Percentiles rank a stretch among this genome's conserved stretches.
phyloP scores from a whole-genome alignment of 2,113 vertebrate species.

The Ginglymostoma cirratum region DNA sequence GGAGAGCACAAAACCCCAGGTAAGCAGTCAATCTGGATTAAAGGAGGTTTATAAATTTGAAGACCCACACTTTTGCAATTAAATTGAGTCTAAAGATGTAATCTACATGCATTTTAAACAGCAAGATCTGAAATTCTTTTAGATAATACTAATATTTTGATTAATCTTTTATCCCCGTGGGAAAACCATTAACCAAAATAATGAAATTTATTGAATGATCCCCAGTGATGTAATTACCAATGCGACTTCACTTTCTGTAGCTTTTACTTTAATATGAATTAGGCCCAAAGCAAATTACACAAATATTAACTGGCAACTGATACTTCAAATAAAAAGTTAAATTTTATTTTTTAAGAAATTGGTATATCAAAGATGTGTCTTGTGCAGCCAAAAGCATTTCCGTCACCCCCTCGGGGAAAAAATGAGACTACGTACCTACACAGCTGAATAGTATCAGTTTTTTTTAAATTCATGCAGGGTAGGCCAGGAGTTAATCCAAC shows the following conservation, averaged over 20 bases:
- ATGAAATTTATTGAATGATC: background rate
- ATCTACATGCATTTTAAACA: background rate
- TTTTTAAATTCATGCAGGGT: background rate
- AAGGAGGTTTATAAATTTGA: background rate
- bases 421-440: background rate
- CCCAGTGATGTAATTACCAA: background rate
- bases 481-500: background rate
- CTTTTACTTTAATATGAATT: background rate
- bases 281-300: background rate
- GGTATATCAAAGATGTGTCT: background rate
- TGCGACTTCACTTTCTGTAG: background rate
- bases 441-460: background rate
- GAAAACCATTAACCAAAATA: no score
- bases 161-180: background rate
- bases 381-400: background rate
- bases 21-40: constrained; percentile 42
- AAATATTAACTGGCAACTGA: background rate
- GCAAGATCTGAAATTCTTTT: background rate
- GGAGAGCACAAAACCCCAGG: constrained; percentile 62
- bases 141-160: background rate
- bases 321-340: background rate
- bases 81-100: background rate
- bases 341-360: background rate
- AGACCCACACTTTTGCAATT: background rate
- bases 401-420: background rate